phyloP scores from a whole-genome alignment of 2,888 invertebrate genomes.

The Drosophila glabriapex region DNA sequence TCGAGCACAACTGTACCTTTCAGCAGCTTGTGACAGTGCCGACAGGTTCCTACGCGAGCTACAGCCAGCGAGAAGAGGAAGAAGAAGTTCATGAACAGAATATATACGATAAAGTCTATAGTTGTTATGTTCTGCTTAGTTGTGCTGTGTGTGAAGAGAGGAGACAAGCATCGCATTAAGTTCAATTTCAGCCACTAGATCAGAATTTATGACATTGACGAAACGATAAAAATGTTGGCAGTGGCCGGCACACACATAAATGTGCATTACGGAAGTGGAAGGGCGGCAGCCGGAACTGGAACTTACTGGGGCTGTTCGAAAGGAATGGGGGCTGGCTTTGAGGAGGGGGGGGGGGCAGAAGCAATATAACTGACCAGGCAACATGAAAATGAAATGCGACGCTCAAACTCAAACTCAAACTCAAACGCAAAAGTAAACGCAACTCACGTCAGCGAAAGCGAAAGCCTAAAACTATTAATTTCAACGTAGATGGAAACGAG shows the following conservation, averaged over 20 bases:
- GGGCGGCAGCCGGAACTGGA: conserved; percentile 17
- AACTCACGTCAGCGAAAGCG: conserved; percentile 45
- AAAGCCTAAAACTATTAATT: conserved; percentile 80
- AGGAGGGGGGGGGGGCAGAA: background rate
- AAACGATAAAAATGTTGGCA: conserved; percentile 76
- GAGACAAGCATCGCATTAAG: conserved; percentile 66
- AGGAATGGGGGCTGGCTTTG: background rate
- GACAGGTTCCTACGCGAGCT: background rate
- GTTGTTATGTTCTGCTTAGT: conserved; percentile 23
- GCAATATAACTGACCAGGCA: conserved; percentile 69
- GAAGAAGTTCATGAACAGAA: conserved; percentile 3
- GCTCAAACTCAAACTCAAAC: conserved; percentile 35
- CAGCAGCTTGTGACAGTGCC: background rate
- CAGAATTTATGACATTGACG: conserved; percentile 82
- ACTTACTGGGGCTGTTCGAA: conserved; percentile 1
- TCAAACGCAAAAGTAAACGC: conserved; percentile 11
- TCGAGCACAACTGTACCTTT: conserved; percentile 27
- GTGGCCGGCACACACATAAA: conserved; percentile 56
- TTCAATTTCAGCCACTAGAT: conserved; percentile 80
- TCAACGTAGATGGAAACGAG: conserved; percentile 54
- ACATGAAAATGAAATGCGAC: conserved; percentile 75
- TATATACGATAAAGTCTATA: conserved; percentile 35
- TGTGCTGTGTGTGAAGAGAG: conserved; percentile 17
- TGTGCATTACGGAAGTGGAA: conserved; percentile 66
- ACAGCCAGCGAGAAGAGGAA: background rate